Base-by-base conservation (phyloP, 2,888 invertebrate genomes). In the Caenorhabditis sp. region DNA sequence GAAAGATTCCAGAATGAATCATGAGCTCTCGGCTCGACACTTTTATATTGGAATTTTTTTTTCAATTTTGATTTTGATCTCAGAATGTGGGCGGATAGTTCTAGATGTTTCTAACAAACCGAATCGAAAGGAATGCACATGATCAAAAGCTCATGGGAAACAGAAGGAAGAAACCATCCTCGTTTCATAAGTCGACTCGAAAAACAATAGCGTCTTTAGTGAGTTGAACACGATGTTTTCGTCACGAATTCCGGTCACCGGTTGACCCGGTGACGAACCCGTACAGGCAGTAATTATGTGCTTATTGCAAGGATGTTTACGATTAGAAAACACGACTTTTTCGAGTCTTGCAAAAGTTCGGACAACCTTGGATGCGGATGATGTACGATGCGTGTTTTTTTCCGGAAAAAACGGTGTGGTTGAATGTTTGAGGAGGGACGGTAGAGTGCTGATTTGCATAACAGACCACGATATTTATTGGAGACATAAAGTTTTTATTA, bases 221-320 rank as follows among this genome's bases (percentile, higher is more conserved):
- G 7, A 19, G 12, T 10, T 16, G 19, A 7, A 26, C 22, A 14
- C 12, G 59, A 49, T 74, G 51, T 54, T 63, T 51, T 54, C 44
- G 56, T 58, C 47, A 8, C 59, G 31, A 19, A 19, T 47, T 58
- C 38, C 41, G 47, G 56, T 38, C 58, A 58, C 35, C 47, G 44
- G 49, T 38, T 76, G 76, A 69, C 77, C 69, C 69, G 51, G 41
- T 68, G 75, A 59, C 76, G 44, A 61, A 68, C 59, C 47, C 51
- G 47, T 35, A 51, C 22, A 49, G 66, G 24, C 24, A 58, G 79
- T 79, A 70, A 79, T 79, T 79, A 79, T 70, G 79, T 26, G 79
- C 63, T 79, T 79, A 76, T 68, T 49, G 22, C 19, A 63, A 61
- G 19, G 69, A 70, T 70, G 79, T 79, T 79, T 70, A 70, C 79